Conservation (phyloP, 2,888 invertebrate species). For the Taenaris catops region DNA sequence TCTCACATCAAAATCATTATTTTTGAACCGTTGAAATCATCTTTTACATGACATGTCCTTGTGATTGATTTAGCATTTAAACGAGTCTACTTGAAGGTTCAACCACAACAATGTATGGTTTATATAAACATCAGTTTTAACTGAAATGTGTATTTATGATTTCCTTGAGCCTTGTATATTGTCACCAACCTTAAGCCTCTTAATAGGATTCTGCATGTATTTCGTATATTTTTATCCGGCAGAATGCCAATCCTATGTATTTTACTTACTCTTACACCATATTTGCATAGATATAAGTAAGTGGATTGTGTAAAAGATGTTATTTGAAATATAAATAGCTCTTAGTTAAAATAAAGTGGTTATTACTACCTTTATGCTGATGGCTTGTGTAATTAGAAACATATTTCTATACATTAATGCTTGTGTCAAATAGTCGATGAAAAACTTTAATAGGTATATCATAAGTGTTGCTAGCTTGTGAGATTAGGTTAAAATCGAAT, state of each 20-base stretch:
- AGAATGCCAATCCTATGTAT: conserved; percentile 11
- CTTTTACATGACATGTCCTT: conserved; percentile 47
- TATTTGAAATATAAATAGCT: too few relatives aligned
- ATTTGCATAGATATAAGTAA: conserved; percentile 1
- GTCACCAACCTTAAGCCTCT: conserved; percentile 15
- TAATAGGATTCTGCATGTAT: conserved; percentile 20
- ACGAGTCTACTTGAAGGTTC: conserved; percentile 45
- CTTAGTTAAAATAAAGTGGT: too few relatives aligned
- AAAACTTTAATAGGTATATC: too few relatives aligned
- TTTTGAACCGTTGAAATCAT: too few relatives aligned
- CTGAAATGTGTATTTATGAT: conserved; percentile 1
- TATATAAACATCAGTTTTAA: conserved; percentile 28
- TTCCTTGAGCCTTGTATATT: conserved; percentile 10
- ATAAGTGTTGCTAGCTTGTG: too few relatives aligned
- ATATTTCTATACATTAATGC: too few relatives aligned
- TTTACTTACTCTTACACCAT: conserved; percentile 7
- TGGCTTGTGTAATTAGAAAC: too few relatives aligned
- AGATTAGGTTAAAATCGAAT: too few relatives aligned
- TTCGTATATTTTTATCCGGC: conserved; percentile 16
- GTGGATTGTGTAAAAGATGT: background rate
- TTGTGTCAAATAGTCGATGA: too few relatives aligned
- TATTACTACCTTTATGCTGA: too few relatives aligned
- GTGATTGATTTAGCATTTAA: conserved; percentile 57
- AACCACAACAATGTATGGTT: conserved; percentile 34
- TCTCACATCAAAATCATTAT: too few relatives aligned